Conservation (phyloP, 2,113 vertebrate species). For the Phyllostomus discolor region DNA sequence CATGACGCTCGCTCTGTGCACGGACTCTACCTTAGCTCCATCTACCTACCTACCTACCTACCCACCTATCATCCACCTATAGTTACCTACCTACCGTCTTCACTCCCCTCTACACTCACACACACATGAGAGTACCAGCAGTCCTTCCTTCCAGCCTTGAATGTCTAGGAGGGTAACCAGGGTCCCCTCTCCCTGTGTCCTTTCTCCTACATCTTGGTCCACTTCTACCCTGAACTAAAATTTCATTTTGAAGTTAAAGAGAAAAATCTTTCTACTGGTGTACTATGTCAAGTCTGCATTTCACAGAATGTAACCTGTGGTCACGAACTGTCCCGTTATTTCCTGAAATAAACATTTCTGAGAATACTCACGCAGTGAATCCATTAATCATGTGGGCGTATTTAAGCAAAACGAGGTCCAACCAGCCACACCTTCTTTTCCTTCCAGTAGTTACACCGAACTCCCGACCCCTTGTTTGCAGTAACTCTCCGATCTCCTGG, state of each 20-base stretch:
- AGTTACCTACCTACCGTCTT: neutral
- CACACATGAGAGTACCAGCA: neutral
- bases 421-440: conserved; percentile 96
- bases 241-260: neutral
- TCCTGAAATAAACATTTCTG: neutral
- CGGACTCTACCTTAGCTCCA: neutral
- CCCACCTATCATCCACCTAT: neutral
- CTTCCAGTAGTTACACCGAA: conserved; percentile 96
- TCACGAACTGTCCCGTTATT: neutral
- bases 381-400: conserved; percentile 99
- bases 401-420: conserved; percentile 95
- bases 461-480: conserved; percentile 93
- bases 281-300: neutral
- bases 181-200: neutral
- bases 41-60: neutral
- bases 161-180: neutral
- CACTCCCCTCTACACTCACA: neutral
- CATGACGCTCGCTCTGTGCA: rapidly evolving
- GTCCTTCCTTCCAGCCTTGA: neutral
- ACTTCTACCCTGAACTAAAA: neutral
- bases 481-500: conserved; percentile 86
- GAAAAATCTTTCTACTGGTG: neutral
- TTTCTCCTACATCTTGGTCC: neutral
- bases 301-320: neutral
- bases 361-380: conserved; percentile 94